Base-by-base conservation (phyloP, 2,888 invertebrate species). In the Ichneumon xanthorius region DNA sequence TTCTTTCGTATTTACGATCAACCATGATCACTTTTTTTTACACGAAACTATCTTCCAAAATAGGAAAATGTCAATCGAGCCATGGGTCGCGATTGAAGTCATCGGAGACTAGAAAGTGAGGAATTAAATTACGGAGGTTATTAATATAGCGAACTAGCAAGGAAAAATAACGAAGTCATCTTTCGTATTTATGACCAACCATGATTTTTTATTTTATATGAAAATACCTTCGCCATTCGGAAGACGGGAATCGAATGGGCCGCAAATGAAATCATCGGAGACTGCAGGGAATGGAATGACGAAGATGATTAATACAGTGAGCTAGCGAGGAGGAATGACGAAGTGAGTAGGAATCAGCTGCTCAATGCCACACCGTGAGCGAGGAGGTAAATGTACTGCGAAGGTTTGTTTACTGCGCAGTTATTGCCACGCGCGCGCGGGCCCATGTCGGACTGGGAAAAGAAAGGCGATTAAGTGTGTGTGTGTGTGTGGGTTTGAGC, bases 401-500 rank as follows among this genome's bases (percentile, higher is more conserved):
- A 61, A 70, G 80, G 83, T 89, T 88, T 88, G 88, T 88, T 90
- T 88, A 88, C 87, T 88, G 87, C 89, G 90, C 85, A 88, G 88
- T 89, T 87, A 58, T 63, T 33, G 63, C 63, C 33, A 70, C 61
- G 76, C 71, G 45, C 22, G 58, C 68, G 67, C 71, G 70, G 63
- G 73, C 22, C 40, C 58, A 14, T 19, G 19, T 16, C 75, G 11
- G 58, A 48, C 40, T 40, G 45, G 40, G 30, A 80, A 80, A 85
- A 84, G 68, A 75, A 58, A 72, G 63, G 81, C 75, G 63, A 19
- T 67, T 65, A 80, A 73, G 61, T 9, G 37, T 37, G 37, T 40
- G 58, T 22, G 11, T 22, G 58, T 22, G 26, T 58, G 2, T 26
- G 58, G 11, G 14, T 26, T 22, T 58, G 26, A 4, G 58, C 58